These are phyloP conservation scores for Callaeas wilsoni DNA, from an alignment of 2,113 vertebrate genomes.

Conservation along the genomic window DNA sequence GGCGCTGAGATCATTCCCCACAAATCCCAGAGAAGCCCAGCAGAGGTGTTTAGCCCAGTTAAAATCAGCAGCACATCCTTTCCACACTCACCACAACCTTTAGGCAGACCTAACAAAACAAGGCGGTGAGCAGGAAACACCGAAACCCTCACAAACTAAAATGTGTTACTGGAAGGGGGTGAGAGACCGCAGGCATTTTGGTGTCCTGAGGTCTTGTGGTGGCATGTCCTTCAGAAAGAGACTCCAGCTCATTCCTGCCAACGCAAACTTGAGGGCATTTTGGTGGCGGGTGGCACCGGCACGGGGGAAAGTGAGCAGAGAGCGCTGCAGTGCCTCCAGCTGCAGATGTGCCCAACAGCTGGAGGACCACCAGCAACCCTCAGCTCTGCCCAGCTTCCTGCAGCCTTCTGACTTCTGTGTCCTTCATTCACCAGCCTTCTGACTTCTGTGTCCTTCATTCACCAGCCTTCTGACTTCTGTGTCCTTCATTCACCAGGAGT, in stretches of 20 bases:
- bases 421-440: too few species aligned
- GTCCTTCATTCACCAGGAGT: background rate
- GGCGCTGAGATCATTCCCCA: background rate
- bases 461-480: background rate
- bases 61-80: background rate
- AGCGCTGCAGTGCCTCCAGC: background rate
- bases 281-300: background rate
- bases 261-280: accelerated
- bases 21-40: background rate
- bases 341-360: background rate
- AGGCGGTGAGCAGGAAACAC: background rate
- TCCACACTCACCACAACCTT: background rate
- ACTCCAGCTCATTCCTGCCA: background rate
- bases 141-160: background rate
- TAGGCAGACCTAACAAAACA: background rate
- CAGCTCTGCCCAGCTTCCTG: background rate
- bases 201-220: background rate
- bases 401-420: background rate
- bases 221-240: background rate
- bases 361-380: background rate
- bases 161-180: background rate
- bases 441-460: background rate
- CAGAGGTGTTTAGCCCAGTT: background rate
- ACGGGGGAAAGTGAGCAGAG: background rate
- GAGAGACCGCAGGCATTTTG: background rate